Evolutionary conservation across 2,888 invertebrate genomes (phyloP).

Genomic region (Bimastos eiseni): DNA sequence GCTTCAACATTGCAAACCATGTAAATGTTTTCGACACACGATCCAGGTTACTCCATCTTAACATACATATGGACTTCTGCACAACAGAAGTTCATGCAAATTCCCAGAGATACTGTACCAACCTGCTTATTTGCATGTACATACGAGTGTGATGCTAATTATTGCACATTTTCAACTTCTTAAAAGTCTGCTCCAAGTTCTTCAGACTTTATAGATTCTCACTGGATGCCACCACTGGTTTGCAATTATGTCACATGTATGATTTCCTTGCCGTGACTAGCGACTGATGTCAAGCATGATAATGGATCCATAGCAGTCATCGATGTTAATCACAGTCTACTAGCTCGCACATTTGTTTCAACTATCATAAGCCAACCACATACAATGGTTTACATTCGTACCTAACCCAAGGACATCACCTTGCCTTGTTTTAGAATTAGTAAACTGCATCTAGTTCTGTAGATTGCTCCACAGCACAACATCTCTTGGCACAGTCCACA

Average conservation of each 20-base stretch:
- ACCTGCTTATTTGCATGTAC: neutral
- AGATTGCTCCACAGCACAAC: neutral
- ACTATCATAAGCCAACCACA: neutral
- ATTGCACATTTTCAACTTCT: no score
- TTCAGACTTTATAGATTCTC: no score
- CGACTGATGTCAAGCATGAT: no score
- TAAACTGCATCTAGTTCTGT: neutral
- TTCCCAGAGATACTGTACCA: neutral
- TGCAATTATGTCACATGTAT: no score
- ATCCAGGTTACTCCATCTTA: no score
- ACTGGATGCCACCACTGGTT: no score
- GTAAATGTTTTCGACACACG: neutral
- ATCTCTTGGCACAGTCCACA: neutral
- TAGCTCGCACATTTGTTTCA: neutral
- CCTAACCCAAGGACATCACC: neutral
- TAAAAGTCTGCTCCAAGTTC: no score
- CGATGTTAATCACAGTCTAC: neutral
- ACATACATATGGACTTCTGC: neutral
- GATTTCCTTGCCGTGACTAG: no score
- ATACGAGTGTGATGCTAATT: neutral
- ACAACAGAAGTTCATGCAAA: neutral
- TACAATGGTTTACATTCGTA: neutral
- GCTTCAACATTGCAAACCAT: neutral
- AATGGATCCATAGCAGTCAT: no score
- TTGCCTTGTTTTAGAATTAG: constrained; percentile 3